Percentiles rank a stretch among this genome's conserved stretches.
phyloP scores from a whole-genome alignment of 2,888 invertebrate species.

The Mycalesis mineus region DNA sequence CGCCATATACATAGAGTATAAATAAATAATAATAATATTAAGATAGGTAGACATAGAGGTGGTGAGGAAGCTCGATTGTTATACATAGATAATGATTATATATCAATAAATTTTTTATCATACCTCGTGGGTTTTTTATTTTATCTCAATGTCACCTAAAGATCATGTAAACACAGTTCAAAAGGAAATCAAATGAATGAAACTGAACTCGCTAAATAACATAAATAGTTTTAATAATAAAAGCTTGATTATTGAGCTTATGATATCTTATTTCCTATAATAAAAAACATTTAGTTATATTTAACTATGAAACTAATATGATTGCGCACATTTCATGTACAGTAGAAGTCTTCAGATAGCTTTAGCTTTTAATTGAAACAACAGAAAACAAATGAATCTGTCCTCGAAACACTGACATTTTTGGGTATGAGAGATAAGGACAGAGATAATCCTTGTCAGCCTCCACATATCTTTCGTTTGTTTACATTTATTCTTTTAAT shows the following conservation, averaged over 20 bases:
- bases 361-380: too few relatives aligned
- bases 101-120: constrained; percentile 76
- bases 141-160: not conserved
- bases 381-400: too few relatives aligned
- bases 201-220: not conserved
- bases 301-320: too few relatives aligned
- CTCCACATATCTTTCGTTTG: too few relatives aligned
- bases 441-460: too few relatives aligned
- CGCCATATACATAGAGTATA: constrained; percentile 4
- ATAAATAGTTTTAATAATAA: constrained; percentile 7
- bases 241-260: not conserved
- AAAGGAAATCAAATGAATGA: not conserved
- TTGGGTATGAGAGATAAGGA: too few relatives aligned
- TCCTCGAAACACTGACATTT: too few relatives aligned
- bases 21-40: constrained; percentile 10
- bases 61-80: constrained; percentile 56
- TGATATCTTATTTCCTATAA: not conserved
- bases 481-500: too few relatives aligned
- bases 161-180: too few relatives aligned
- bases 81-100: constrained; percentile 63
- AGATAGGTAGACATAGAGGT: constrained; percentile 32
- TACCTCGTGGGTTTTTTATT: constrained; percentile 35
- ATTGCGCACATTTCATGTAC: too few relatives aligned
- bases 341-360: too few relatives aligned
- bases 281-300: too few relatives aligned